Evolutionary conservation across 2,113 vertebrate species (phyloP), one percentile per base, ranked within the genome.

Genomic region (Prinia subflava): DNA sequence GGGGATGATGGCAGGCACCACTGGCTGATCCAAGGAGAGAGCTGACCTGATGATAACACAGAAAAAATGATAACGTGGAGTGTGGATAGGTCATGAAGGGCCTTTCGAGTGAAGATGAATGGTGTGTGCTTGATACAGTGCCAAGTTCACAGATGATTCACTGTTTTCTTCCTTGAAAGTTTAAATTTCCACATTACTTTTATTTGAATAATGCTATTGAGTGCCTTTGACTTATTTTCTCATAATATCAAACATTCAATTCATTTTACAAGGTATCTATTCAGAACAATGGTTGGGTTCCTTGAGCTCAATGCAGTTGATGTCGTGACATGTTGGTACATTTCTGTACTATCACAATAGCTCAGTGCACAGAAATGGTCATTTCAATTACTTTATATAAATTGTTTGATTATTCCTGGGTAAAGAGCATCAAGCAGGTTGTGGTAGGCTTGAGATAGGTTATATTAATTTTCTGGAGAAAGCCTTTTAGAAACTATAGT

Each of bases 61-160:
- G 37, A 28, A 65, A 67, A 85, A 80, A 83, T 52, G 64, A 64
- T 55, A 52, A 60, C 60, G 78, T 83, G 85, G 35, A 74, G 60
- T 68, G 56, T 60, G 31, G 85, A 56, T 74, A 42, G 75, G 83
- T 90, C 86, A 49, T 46, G 85, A 89, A 93, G 92, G 75, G 27
- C 79, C 47, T 80, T 88, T 65, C 4, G 23, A 86, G 30, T 41
- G 64, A 92, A 93, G 94, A 94, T 60, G 25, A 75, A 95, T 92
- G 92, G 71, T 6, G 11, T 46, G 73, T 41, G 44, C 64, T 89
- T 85, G 87, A 64, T 81, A 67, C 68, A 49, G 42, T 27, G 91
- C 91, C 94, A 94, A 91, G 63, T 86, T 86, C 87, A 67, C 80
- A 85, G 79, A 86, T 78, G 85, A 95, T 94, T 90, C 94, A 78